phyloP scores from a whole-genome alignment of 2,797 vertebrate species.

The Mastacembelus armatus region DNA sequence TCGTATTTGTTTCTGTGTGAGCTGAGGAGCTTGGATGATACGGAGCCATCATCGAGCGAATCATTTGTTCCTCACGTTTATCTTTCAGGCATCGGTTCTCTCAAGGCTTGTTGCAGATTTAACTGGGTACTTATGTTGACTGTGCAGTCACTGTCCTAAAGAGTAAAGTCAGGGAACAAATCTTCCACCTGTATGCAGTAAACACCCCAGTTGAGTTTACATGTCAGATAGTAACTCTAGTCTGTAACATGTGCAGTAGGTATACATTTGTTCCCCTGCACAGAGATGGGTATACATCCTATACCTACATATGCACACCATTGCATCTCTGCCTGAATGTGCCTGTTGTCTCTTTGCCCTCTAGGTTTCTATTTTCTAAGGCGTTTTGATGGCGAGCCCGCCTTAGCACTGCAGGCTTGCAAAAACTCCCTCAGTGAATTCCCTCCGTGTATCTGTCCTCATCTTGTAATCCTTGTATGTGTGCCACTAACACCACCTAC shows the following conservation, averaged over 20 bases:
- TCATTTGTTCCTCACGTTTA: background rate
- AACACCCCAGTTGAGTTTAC: background rate
- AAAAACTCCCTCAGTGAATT: background rate
- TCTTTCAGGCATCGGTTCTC: background rate
- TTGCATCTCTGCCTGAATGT: background rate
- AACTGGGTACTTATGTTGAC: background rate
- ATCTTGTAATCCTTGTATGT: conserved; percentile 27
- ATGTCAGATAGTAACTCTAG: background rate
- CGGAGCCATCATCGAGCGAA: background rate
- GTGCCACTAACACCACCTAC: background rate
- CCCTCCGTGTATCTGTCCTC: conserved; percentile 10
- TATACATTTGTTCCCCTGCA: no score
- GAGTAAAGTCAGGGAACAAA: background rate
- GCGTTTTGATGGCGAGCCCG: background rate
- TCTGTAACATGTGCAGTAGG: background rate
- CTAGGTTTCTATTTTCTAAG: conserved; percentile 11
- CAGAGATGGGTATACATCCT: no score
- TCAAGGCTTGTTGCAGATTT: background rate
- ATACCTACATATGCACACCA: background rate
- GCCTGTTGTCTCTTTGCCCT: conserved; percentile 10
- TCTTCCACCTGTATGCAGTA: background rate
- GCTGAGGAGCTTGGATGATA: background rate
- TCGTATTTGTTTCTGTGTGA: background rate
- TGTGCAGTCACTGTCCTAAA: background rate
- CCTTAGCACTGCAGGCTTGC: background rate